Evolutionary conservation across 2,888 invertebrate genomes (phyloP).

Genomic region (Hyposoter dolosus): DNA sequence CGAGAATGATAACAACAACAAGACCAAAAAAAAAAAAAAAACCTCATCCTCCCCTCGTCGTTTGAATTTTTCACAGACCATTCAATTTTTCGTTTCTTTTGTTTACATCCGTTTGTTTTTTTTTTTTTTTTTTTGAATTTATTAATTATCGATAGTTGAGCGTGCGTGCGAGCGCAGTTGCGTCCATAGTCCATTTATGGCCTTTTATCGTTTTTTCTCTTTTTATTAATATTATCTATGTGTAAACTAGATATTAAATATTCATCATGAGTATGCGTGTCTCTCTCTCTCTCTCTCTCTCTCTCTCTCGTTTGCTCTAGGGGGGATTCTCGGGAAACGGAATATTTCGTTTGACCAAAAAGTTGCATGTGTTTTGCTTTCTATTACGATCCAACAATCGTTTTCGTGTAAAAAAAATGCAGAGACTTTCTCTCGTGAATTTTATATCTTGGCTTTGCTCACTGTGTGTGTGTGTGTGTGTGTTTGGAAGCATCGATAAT

Average conservation of each 20-base stretch:
- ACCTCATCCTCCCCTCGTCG: constrained; percentile 38
- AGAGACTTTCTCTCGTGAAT: constrained; percentile 44
- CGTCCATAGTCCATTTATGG: constrained; percentile 59
- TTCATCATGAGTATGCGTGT: constrained; percentile 59
- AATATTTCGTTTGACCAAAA: constrained; percentile 3
- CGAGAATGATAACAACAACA: constrained; percentile 41
- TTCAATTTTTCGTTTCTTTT: constrained; percentile 9
- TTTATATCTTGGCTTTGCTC: too few species aligned
- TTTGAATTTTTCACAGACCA: constrained; percentile 22
- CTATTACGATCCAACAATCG: constrained; percentile 33
- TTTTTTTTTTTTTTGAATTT: not conserved
- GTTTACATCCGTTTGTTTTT: too few species aligned
- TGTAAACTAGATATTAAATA: constrained; percentile 54
- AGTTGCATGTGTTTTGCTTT: constrained; percentile 15
- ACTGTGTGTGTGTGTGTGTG: not conserved
- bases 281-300: constrained; percentile 65
- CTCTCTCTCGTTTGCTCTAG: constrained; percentile 35
- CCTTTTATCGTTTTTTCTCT: constrained; percentile 30
- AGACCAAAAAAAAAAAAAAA: constrained; percentile 28
- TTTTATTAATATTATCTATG: constrained; percentile 34
- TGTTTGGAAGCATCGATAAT: constrained; percentile 61
- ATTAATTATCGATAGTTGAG: constrained; percentile 69
- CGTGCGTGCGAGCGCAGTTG: constrained; percentile 68
- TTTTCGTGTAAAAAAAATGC: constrained; percentile 56
- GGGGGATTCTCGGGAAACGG: constrained; percentile 35